These are phyloP conservation scores for Volucella inanis DNA, from an alignment of 2,888 invertebrate species.

Conservation along the genomic window DNA sequence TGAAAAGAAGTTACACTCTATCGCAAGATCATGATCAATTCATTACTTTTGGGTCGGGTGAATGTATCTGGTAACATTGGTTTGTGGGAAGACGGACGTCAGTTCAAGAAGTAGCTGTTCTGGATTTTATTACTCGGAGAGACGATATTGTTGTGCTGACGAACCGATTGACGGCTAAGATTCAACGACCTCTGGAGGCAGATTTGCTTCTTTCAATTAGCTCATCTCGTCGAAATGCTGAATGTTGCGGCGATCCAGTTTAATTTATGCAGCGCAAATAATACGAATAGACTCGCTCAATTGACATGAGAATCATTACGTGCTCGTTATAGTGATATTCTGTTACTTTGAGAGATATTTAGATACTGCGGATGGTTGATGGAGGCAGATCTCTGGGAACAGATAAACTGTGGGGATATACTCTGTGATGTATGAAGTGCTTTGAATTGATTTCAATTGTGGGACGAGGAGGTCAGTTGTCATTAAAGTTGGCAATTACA, in stretches of 20 bases:
- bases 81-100: slow-evolving; percentile 18
- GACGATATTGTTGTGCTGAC: slow-evolving; percentile 56
- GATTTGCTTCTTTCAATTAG: slow-evolving; percentile 59
- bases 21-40: slow-evolving; percentile 72
- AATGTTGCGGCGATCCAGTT: slow-evolving; percentile 21
- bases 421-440: slow-evolving; percentile 31
- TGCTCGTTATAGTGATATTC: slow-evolving; percentile 37
- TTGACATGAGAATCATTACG: slow-evolving; percentile 65
- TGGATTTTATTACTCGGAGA: slow-evolving; percentile 36
- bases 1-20: slow-evolving; percentile 64
- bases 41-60: slow-evolving; percentile 55
- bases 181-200: slow-evolving; percentile 67
- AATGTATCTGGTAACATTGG: slow-evolving; percentile 23
- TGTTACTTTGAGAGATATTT: slow-evolving; percentile 13
- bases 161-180: slow-evolving; percentile 61
- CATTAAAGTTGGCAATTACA: slow-evolving; percentile 11
- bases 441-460: slow-evolving; percentile 52
- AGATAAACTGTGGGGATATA: slow-evolving; percentile 21
- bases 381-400: slow-evolving; percentile 35
- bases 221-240: slow-evolving; percentile 38
- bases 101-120: slow-evolving; percentile 18
- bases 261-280: slow-evolving; percentile 73
- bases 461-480: background rate
- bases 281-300: slow-evolving; percentile 56
- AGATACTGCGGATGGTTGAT: background rate